Base-by-base conservation (phyloP, 2,113 vertebrate species). In the Phyllostomus hastatus region DNA sequence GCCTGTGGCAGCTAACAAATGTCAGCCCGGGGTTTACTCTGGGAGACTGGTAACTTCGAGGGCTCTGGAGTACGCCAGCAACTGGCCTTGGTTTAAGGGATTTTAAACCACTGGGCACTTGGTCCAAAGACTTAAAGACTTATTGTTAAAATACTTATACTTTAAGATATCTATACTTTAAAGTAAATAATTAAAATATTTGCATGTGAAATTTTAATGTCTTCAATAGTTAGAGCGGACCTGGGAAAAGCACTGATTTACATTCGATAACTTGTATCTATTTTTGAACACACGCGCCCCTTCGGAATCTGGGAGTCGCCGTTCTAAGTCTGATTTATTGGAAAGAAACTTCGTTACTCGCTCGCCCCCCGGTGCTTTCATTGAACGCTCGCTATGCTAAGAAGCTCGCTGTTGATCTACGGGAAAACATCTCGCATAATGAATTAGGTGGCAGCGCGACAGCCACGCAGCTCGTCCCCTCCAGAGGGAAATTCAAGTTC, bases 401-500 rank as follows among this genome's bases (percentile, higher is more conserved):
- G 94, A 76, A 64, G 31, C 48, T 85, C 72, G 41, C 75, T 91
- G 79, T 24, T 66, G 66, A 96, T 59, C 20, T 94, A 70, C 78
- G 46, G 96, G 97, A 91, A 78, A 90, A 52, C 73, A 96, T 95
- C 88, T 82, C 26, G 70, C 75, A 64, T 91, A 84, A 87, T 66
- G 70, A 95, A 90, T 80, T 33, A 59, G 69, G 75, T 28, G 28
- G 72, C 22, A 73, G 69, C 28, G 50, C 79, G 64, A 54, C 0
- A 91, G 46, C 82, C 86, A 94, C 24, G 19, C 5, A 72, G 83
- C 59, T 38, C 70, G 38, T 61, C 52, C 90, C 70, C 95, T 96
- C 95, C 80, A 81, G 96, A 94, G 95, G 72, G 76, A 93, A 95
- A 96, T 83, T 91, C 87, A 85, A 89, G 41, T 96, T 96, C 75